phyloP scores from a whole-genome alignment of 2,797 vertebrate species.

The Gymnothorax javanicus region DNA sequence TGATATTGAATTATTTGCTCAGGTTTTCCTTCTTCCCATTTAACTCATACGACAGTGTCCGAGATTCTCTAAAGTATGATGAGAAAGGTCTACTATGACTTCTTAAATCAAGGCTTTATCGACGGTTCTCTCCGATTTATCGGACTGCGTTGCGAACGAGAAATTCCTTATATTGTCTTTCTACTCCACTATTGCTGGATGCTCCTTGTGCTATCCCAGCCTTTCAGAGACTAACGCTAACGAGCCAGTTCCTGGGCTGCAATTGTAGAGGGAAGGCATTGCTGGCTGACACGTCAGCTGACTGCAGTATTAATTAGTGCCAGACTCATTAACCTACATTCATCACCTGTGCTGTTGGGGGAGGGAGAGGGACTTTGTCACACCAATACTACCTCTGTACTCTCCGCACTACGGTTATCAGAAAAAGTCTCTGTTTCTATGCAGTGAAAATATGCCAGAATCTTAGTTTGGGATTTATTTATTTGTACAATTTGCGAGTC shows the following conservation, averaged over 20 bases:
- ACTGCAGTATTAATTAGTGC: slow-evolving; percentile 35
- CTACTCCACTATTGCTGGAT: not conserved
- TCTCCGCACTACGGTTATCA: not conserved
- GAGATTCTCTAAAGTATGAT: not conserved
- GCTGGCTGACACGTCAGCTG: not conserved
- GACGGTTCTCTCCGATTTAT: not conserved
- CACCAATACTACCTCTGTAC: not conserved
- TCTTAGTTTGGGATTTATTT: slow-evolving; percentile 24
- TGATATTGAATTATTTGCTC: not conserved
- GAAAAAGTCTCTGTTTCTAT: not conserved
- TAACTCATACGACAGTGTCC: too few species aligned
- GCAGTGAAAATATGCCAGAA: too few species aligned
- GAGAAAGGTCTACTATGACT: not conserved
- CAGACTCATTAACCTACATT: slow-evolving; percentile 40
- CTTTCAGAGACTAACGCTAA: not conserved
- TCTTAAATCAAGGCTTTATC: not conserved
- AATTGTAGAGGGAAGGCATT: slow-evolving; percentile 6
- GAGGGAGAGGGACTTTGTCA: slow-evolving; percentile 8
- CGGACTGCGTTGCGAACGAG: not conserved
- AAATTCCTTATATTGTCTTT: not conserved
- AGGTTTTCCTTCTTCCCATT: not conserved
- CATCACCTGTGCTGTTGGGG: slow-evolving; percentile 10
- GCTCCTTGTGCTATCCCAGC: not conserved
- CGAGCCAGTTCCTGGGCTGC: slow-evolving; percentile 7
- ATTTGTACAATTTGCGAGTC: slow-evolving; percentile 46